Conservation (phyloP, 2,888 invertebrate species). For the Helicoverpa assulta region DNA sequence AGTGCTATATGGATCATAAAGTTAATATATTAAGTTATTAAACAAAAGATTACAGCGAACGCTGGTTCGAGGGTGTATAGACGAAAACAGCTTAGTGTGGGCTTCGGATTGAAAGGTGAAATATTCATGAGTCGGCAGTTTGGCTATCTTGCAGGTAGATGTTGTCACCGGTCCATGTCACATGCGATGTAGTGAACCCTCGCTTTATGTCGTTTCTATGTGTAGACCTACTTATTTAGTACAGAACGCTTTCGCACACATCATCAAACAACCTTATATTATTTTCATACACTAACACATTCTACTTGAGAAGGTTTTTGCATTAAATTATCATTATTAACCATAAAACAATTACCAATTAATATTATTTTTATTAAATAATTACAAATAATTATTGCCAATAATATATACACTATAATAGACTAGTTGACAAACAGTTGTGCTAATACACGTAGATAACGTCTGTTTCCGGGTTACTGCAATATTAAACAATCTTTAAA, state of each 20-base stretch:
- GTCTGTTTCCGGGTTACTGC: constrained; percentile 17
- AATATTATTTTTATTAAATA: constrained; percentile 5
- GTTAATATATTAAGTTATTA: constrained; percentile 62
- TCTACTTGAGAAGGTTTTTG: constrained; percentile 28
- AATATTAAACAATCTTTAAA: constrained; percentile 22
- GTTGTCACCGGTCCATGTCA: background rate
- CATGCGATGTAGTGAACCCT: constrained; percentile 15
- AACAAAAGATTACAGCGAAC: constrained; percentile 66
- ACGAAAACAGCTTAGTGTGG: constrained; percentile 30
- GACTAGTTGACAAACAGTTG: constrained; percentile 28
- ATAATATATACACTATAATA: constrained; percentile 21
- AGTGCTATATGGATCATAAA: constrained; percentile 51
- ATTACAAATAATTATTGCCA: constrained; percentile 7
- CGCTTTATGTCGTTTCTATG: constrained; percentile 11
- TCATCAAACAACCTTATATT: background rate
- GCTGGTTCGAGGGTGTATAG: constrained; percentile 64
- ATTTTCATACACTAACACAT: constrained; percentile 15
- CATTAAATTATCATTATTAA: constrained; percentile 18
- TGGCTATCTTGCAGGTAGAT: constrained; percentile 23
- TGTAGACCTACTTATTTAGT: constrained; percentile 23
- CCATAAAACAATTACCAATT: constrained; percentile 2
- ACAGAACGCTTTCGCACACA: constrained; percentile 32
- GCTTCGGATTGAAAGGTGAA: constrained; percentile 7
- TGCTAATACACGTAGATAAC: constrained; percentile 34
- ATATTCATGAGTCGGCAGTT: constrained; percentile 14